Evolutionary conservation across 1,140 invertebrate genomes (phyloP).

Genomic region (Cylas formicarius): DNA sequence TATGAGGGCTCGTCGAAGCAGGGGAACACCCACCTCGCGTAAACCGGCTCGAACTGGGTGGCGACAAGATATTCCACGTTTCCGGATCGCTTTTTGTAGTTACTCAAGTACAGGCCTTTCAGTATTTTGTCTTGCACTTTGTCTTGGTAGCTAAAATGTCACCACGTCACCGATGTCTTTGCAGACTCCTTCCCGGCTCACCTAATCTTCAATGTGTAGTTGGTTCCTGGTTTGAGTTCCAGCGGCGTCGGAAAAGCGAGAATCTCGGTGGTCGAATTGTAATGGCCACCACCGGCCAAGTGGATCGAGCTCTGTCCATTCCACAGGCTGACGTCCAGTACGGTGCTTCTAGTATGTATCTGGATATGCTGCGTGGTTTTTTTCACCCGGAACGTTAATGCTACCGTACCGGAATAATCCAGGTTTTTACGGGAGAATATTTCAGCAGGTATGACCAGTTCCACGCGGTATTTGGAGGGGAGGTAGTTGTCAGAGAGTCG

Average conservation of each 20-base stretch:
- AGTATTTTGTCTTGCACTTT: too few relatives aligned
- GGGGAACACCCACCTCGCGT: conserved; percentile 78
- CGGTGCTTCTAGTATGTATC: conserved; percentile 6
- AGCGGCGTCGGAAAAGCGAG: conserved; percentile 1
- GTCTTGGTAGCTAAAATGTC: too few relatives aligned
- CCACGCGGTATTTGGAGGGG: too few relatives aligned
- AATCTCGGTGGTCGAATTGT: conserved; percentile 10
- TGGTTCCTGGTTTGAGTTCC: not conserved
- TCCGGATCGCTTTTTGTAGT: too few relatives aligned
- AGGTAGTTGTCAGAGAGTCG: too few relatives aligned
- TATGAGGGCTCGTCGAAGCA: conserved; percentile 85
- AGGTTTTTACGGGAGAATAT: too few relatives aligned
- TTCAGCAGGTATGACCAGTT: too few relatives aligned
- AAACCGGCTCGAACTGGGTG: conserved; percentile 77
- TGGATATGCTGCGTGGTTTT: conserved; percentile 6
- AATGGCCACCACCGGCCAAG: too few relatives aligned
- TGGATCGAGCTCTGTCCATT: not conserved
- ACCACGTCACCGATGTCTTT: too few relatives aligned
- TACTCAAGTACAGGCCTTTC: too few relatives aligned
- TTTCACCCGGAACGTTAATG: conserved; percentile 7
- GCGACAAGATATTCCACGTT: conserved; percentile 33
- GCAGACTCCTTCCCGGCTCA: too few relatives aligned
- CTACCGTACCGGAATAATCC: not conserved
- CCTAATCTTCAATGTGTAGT: conserved; percentile 6
- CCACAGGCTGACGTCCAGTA: not conserved